Evolutionary conservation across 2,888 invertebrate genomes (phyloP), one percentile per base, ranked within the genome.

Genomic region (Euproctis similis): DNA sequence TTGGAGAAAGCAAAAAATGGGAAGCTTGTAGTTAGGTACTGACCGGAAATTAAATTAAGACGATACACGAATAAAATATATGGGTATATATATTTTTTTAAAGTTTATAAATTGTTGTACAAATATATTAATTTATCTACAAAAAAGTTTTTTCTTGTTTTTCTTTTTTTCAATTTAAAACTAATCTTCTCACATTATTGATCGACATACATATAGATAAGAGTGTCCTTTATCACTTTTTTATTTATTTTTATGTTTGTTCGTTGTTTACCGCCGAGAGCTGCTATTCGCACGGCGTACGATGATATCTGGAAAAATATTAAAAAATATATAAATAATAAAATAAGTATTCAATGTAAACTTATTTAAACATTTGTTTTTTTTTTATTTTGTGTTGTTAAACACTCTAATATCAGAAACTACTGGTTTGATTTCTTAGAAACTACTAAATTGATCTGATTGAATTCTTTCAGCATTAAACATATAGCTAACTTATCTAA

Each of bases 271-370:
- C 46, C 72, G 77, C 77, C 76, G 77, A 56, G 49, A 49, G 70
- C 69, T 73, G 72, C 34, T 75, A 74, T 53, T 78, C 69, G 65
- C 81, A 78, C 74, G 81, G 73, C 80, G 71, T 69, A 55, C 78
- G 65, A 53, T 81, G 81, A 78, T 82, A 84, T 84, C 82, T 84
- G 69, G 63, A 70, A 30, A 1, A 52, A 55, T n/a, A n/a, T n/a
- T n/a, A n/a, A n/a, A n/a, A n/a, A n/a, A n/a, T n/a, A n/a, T n/a
- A n/a, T n/a, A n/a, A n/a, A n/a, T n/a, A n/a, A n/a, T n/a, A n/a
- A n/a, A n/a, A n/a, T n/a, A n/a, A n/a, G n/a, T n/a, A n/a, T n/a
- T n/a, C n/a, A n/a, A n/a, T n/a, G n/a, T n/a, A n/a, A n/a, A n/a
- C n/a, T n/a, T n/a, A n/a, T n/a, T n/a, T n/a, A n/a, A n/a, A n/a